Evolutionary conservation across 2,113 vertebrate genomes (phyloP).

Genomic region (Lynx canadensis): DNA sequence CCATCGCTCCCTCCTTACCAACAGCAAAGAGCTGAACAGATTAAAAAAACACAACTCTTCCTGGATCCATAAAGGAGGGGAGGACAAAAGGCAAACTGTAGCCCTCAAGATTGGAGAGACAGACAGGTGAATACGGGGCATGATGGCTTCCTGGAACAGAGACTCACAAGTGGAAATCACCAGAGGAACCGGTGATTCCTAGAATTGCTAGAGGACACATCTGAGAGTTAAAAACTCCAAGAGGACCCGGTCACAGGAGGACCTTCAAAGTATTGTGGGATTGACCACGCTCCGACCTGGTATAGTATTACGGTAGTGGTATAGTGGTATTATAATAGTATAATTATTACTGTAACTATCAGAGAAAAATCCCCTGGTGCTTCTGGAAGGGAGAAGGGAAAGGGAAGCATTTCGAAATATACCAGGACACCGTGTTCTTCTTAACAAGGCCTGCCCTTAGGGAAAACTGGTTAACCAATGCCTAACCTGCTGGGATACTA

Average conservation of each 20-base stretch:
- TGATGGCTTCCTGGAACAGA: not conserved
- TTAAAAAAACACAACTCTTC: not conserved
- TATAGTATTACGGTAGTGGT: not conserved
- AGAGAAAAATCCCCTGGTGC: not conserved
- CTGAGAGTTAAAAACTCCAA: not conserved
- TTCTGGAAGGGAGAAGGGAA: not conserved
- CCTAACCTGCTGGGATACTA: not conserved
- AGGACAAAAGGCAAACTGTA: not conserved
- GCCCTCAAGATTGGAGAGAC: not conserved
- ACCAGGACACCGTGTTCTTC: not conserved
- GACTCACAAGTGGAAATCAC: not conserved
- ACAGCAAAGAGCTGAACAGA: not conserved
- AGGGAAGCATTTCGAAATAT: not conserved
- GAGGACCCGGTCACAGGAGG: not conserved
- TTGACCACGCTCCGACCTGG: not conserved
- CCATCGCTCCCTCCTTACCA: not conserved
- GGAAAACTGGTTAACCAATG: not conserved
- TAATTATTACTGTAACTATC: not conserved
- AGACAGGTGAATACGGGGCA: no score
- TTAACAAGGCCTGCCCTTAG: not conserved
- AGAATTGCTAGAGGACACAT: not conserved
- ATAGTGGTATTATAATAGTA: no score
- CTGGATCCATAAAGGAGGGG: not conserved
- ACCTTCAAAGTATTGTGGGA: not conserved
- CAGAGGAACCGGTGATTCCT: no score